Base-by-base conservation (phyloP, 2,888 invertebrate species). In the Watsonalla binaria region DNA sequence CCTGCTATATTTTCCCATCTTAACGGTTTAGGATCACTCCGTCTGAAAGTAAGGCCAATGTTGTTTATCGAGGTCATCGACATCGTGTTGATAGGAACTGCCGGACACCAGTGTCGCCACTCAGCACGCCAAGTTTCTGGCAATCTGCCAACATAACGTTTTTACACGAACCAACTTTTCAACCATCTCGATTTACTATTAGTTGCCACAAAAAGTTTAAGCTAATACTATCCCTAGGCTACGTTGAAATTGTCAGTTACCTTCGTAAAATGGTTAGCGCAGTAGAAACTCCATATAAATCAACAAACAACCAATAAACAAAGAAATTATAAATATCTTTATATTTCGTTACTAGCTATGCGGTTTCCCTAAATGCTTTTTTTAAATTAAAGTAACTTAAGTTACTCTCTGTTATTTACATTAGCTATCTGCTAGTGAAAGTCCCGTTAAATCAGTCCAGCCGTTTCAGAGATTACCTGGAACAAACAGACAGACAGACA, bases 91-190 rank as follows among this genome's bases (percentile, higher is more conserved):
- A 60, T 60, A 64, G 62, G 59, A 60, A 58, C 45, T 51, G 37
- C 60, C 62, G 64, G 65, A 63, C 51, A 52, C 58, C 56, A 60
- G 62, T 56, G 57, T 58, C 57, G 54, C 60, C 60, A 55, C 34
- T 58, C 57, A 54, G 59, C 60, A 55, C 34, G 53, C 51, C 52
- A 46, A 56, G 56, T 51, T 51, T 48, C 60, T 66, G 65, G 65
- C 66, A 66, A 57, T 49, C 51, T 47, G 60, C 65, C 65, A 66
- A 66, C 56, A 54, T 55, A 59, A 62, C 58, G 57, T 66, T 66
- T 65, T 60, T 37, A 70, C 70, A 63, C 64, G 61, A 67, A 65
- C 65, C 57, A 73, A 76, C 68, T 74, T 72, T 72, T 69, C 68
- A 64, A 68, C 56, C 64, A 24, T 24, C 63, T 59, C 63, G 60